Percentiles rank a stretch among this genome's conserved stretches.
Conservation (phyloP, 2,888 invertebrate genomes). For the Andrena hattorfiana region DNA sequence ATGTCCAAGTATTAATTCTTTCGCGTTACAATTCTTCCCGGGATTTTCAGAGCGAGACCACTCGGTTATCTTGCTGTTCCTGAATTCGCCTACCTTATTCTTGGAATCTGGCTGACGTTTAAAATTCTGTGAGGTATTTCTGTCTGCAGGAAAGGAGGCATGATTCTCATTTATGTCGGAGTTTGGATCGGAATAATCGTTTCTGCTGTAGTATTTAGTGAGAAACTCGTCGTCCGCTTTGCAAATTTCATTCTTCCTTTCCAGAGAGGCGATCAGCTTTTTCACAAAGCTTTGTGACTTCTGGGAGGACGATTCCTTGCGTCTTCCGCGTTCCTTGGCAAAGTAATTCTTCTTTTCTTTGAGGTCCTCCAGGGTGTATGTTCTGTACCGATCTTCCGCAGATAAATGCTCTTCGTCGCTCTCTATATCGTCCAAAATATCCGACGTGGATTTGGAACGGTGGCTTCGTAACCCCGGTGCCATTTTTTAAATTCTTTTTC, state of each 20-base stretch:
- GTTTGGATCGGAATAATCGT: neutral
- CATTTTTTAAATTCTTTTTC: neutral
- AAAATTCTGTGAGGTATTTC: neutral
- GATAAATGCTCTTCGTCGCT: neutral
- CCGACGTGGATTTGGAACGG: constrained; percentile 50
- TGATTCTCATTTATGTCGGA: neutral
- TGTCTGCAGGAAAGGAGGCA: neutral
- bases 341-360: neutral
- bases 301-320: constrained; percentile 6
- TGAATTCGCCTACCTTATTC: too few species aligned
- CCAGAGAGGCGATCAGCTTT: constrained; percentile 64
- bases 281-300: constrained; percentile 66
- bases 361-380: constrained; percentile 15
- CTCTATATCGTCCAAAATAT: constrained; percentile 28
- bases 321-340: constrained; percentile 5
- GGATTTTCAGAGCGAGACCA: neutral
- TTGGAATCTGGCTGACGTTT: too few species aligned
- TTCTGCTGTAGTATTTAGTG: constrained; percentile 42
- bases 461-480: neutral
- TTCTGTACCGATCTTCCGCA: constrained; percentile 19
- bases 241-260: constrained; percentile 54
- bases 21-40: neutral
- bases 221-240: constrained; percentile 62
- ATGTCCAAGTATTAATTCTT: neutral
- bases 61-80: neutral